Conservation (phyloP, 1,140 invertebrate genomes). For the Helicoverpa zea region DNA sequence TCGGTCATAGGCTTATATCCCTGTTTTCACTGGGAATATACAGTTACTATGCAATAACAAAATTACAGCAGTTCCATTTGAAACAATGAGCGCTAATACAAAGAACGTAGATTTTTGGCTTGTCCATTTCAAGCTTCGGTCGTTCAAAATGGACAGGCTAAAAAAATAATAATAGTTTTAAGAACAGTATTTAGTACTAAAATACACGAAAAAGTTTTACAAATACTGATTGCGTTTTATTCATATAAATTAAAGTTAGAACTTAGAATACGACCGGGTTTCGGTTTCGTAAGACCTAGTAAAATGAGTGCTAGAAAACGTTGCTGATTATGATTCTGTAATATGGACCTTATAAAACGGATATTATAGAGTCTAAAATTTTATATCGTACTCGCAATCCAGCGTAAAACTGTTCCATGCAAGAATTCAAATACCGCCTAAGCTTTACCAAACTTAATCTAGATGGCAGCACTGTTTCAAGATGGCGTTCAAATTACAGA, state of each 20-base stretch:
- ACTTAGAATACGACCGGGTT: neutral
- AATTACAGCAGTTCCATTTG: neutral
- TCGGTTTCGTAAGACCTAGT: no score
- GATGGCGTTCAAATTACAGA: constrained; percentile 34
- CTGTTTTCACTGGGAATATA: neutral
- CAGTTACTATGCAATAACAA: neutral
- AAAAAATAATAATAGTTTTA: constrained; percentile 7
- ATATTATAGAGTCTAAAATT: neutral
- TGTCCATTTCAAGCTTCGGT: constrained; percentile 21
- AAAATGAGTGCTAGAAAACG: no score
- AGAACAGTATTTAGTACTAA: neutral
- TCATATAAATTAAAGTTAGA: neutral
- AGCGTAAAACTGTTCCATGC: neutral
- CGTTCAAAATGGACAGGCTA: constrained; percentile 73
- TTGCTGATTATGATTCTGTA: no score
- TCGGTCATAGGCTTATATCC: no score
- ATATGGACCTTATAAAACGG: no score
- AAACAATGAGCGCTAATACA: neutral
- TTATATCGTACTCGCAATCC: neutral
- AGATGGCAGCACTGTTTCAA: constrained; percentile 38
- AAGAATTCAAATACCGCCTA: neutral
- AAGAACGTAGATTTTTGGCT: neutral
- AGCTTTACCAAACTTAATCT: constrained; percentile 1
- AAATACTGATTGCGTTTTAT: neutral
- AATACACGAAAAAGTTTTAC: neutral